Evolutionary conservation across 2,113 vertebrate genomes (phyloP), one percentile per base, ranked within the genome.

Genomic region (Aldabrachelys gigantea): DNA sequence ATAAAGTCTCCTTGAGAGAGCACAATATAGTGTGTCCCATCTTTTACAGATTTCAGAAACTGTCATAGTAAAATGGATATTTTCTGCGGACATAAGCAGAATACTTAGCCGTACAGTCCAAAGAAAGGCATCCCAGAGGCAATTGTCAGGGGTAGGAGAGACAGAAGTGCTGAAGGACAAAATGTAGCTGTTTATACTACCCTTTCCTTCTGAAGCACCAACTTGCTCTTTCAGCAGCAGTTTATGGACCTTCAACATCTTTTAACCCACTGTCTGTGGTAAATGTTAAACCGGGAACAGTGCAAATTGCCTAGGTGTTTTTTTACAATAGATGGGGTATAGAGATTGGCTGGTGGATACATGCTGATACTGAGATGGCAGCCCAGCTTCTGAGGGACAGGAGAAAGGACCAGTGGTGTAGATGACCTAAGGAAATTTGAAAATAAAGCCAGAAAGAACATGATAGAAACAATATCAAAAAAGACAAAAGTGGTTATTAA

Each of bases 1-100:
- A n/a, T 29, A 57, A 79, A 93, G 92, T 88, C 96, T 89, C 79
- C 94, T 89, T 92, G 94, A 69, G 81, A 84, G 3, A 91, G 44
- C 85, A 83, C 57, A 95, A 50, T 81, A 87, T 84, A 27, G 57
- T 31, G 81, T 87, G 16, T 92, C 87, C n/a, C 65, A 69, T 85
- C 53, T 87, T 41, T 47, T 93, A 72, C 65, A 38, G 56, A 14
- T 85, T 92, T 38, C 31, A 80, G 4, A 6, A 86, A 78, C 82
- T 84, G 44, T 9, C 62, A 79, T 56, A 92, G 72, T 91, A 72
- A 90, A 93, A 95, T n/a, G 62, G 35, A 69, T 69, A 19, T 35
- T n/a, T 69, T n/a, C n/a, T 35, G 9, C 10, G 65, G n/a, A 72
- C n/a, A 38, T 38, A 72, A 69, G 65, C 65, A 72, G 65, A 69